These are phyloP conservation scores for Eupithecia exiguata DNA, from an alignment of 2,888 invertebrate genomes.

Conservation along the genomic window DNA sequence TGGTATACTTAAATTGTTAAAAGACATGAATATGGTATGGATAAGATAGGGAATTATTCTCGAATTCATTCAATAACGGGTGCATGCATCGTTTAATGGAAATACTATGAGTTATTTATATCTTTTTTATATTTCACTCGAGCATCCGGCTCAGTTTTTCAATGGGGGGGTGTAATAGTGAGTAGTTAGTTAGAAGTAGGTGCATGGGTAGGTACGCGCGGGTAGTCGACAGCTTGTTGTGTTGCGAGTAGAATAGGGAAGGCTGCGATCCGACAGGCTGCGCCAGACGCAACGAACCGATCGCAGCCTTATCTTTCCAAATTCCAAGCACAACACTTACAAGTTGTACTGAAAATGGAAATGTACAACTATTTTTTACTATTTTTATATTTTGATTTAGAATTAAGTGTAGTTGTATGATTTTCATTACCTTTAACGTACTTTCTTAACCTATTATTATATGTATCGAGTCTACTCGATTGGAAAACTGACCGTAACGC, in stretches of 20 bases:
- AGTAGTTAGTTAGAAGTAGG: conserved; percentile 56
- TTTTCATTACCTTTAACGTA: conserved; percentile 76
- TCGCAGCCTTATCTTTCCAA: conserved; percentile 38
- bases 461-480: conserved; percentile 69
- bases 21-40: conserved; percentile 76
- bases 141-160: conserved; percentile 77
- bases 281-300: conserved; percentile 23
- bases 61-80: conserved; percentile 81
- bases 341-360: conserved; percentile 72
- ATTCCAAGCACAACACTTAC: conserved; percentile 74
- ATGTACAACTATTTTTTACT: conserved; percentile 83
- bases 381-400: conserved; percentile 84
- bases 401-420: conserved; percentile 82
- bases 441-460: conserved; percentile 77
- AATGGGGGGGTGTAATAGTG: conserved; percentile 59
- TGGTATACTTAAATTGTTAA: conserved; percentile 80
- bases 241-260: conserved; percentile 34
- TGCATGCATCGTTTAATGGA: conserved; percentile 80
- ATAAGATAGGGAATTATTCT: conserved; percentile 81
- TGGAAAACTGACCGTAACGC: conserved; percentile 79
- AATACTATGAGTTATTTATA: conserved; percentile 82
- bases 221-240: conserved; percentile 56
- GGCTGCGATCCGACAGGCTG: conserved; percentile 20
- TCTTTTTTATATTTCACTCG: conserved; percentile 83
- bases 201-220: conserved; percentile 45